Evolutionary conservation across 2,113 vertebrate genomes (phyloP).

Genomic region (Plestiodon gilberti): DNA sequence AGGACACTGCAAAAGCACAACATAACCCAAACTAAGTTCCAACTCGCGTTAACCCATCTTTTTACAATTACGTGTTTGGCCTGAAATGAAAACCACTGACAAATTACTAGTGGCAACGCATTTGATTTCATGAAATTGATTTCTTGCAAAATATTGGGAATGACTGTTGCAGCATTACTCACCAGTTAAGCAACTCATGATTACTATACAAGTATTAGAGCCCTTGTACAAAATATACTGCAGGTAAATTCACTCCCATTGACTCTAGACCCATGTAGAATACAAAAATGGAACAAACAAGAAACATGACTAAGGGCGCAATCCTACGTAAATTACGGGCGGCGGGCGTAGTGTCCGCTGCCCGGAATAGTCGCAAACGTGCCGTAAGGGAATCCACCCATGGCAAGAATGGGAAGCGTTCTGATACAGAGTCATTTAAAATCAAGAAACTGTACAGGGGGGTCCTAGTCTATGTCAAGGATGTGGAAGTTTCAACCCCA

Average conservation of each 20-base stretch:
- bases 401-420: no score
- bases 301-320: slow-evolving; percentile 3
- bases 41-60: slow-evolving; percentile 30
- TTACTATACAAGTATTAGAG: slow-evolving; percentile 59
- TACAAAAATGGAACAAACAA: not conserved
- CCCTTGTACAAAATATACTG: slow-evolving; percentile 64
- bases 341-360: no score
- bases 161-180: slow-evolving; percentile 66
- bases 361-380: no score
- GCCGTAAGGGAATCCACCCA: no score
- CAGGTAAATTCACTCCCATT: slow-evolving; percentile 55
- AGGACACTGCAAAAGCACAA: slow-evolving; percentile 46
- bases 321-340: no score
- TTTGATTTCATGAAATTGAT: slow-evolving; percentile 70
- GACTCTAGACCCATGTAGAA: slow-evolving; percentile 59
- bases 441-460: no score
- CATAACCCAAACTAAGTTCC: not conserved
- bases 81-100: slow-evolving; percentile 69
- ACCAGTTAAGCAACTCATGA: slow-evolving; percentile 59
- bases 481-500: no score
- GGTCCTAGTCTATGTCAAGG: no score
- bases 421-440: no score
- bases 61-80: slow-evolving; percentile 69
- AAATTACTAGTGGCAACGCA: slow-evolving; percentile 70
- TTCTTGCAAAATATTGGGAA: slow-evolving; percentile 78